Evolutionary conservation across 1,140 invertebrate genomes (phyloP).

Genomic region (Saccostrea cuccullata): DNA sequence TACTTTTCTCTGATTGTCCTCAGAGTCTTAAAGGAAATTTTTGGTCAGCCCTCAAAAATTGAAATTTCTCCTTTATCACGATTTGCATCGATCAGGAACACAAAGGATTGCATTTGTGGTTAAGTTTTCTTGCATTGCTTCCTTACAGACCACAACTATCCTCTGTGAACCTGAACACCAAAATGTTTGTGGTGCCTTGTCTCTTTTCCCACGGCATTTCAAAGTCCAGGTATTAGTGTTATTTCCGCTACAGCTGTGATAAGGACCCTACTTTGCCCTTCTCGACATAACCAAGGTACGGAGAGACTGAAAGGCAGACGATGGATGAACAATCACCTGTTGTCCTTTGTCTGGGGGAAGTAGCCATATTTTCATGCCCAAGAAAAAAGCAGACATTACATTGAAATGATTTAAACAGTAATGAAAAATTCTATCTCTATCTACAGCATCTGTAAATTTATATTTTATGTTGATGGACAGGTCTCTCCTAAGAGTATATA

Average conservation of each 20-base stretch:
- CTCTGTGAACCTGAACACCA: conserved; percentile 59
- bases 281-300: conserved; percentile 70
- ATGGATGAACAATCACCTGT: conserved; percentile 69
- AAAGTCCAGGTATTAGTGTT: too few relatives aligned
- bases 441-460: conserved; percentile 55
- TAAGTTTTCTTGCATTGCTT: conserved; percentile 56
- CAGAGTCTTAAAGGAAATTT: neutral
- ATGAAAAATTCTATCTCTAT: conserved; percentile 50
- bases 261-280: conserved; percentile 59
- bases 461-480: conserved; percentile 50
- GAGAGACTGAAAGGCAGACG: conserved; percentile 61
- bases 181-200: conserved; percentile 52
- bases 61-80: conserved; percentile 59
- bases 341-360: conserved; percentile 56
- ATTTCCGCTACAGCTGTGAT: too few relatives aligned
- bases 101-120: conserved; percentile 31
- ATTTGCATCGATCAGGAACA: conserved; percentile 65
- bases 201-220: conserved; percentile 56
- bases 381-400: conserved; percentile 65
- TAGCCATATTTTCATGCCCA: conserved; percentile 70
- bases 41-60: conserved; percentile 52
- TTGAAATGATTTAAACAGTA: conserved; percentile 61
- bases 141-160: conserved; percentile 66
- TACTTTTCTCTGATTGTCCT: conserved; percentile 40
- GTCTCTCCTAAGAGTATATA: too few relatives aligned